Evolutionary conservation across 2,888 invertebrate species (phyloP), one percentile per base, ranked within the genome.

Genomic region (Resseliella maxima): DNA sequence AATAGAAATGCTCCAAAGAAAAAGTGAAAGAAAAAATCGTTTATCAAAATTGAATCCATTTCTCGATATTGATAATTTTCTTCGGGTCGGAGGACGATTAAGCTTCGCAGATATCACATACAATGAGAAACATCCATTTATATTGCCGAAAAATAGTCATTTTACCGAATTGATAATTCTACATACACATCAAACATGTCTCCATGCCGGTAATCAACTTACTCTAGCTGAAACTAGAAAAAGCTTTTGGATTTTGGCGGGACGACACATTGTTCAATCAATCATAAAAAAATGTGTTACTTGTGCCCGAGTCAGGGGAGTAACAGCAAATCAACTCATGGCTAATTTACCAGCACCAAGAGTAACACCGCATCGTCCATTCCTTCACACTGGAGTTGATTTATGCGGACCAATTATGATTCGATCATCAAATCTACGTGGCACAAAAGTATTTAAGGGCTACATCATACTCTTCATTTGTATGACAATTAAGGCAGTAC

Each of bases 401-500:
- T 87, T 86, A 46, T 87, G 72, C 24, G 87, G 87, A 81, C 87
- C 87, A 21, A 54, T 87, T 41, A 59, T 31, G 12, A 72, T 88
- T 0, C 88, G 87, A 85, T 72, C 85, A 27, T 72, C 72, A 12
- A 72, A 72, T 24, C 5, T 27, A 12, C 5, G 88, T n/a, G 87
- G 88, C 41, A 87, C 87, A 5, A 86, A 86, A 59, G 86, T 86
- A 0, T 86, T 59, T 8, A 88, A 89, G 85, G 86, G 87, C 2
- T 88, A 88, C 86, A 41, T 89, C 50, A 86, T 86, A 50, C 15
- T 87, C 38, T 88, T 87, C 86, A 86, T 88, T 10, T 89, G 88
- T 85, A 87, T 87, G 85, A 54, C 88, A 8, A 72, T 18, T 27
- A 72, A 72, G 27, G 72, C 31, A 12, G 18, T 72, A 12, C 72